Conservation (phyloP, 23 tunicate genomes). For the Ascidia mentula region DNA sequence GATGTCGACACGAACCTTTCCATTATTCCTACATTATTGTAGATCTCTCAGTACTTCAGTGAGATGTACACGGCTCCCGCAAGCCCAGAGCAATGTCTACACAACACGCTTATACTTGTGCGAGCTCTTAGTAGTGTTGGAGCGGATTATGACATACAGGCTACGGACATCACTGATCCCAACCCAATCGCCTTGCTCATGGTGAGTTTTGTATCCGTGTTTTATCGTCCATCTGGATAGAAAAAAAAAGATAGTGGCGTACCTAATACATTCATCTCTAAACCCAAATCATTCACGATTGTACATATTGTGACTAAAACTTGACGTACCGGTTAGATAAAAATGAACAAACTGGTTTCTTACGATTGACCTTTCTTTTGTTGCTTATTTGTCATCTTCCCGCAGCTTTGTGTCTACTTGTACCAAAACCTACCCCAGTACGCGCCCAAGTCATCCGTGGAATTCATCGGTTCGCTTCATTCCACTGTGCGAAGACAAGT, state of each 20-base stretch:
- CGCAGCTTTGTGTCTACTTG: conserved; percentile 77
- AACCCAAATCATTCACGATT: no score
- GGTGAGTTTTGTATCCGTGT: conserved; percentile 35
- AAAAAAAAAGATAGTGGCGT: no score
- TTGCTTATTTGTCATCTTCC: neutral
- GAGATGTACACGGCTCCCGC: conserved; percentile 90
- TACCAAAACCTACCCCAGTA: conserved; percentile 91
- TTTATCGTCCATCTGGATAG: no score
- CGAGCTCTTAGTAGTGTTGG: conserved; percentile 62
- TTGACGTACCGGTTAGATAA: no score
- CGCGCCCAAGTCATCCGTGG: conserved; percentile 55
- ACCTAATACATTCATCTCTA: no score
- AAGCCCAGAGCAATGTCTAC: conserved; percentile 94
- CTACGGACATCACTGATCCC: conserved; percentile 98
- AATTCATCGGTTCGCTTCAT: conserved; percentile 68
- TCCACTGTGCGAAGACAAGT: conserved; percentile 64
- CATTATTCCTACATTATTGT: conserved; percentile 1
- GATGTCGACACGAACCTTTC: no score
- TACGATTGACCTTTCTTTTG: no score
- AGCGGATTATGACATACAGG: conserved; percentile 82
- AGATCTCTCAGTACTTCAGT: conserved; percentile 63
- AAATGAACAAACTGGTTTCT: no score
- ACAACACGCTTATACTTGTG: conserved; percentile 84
- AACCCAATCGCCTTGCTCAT: conserved; percentile 85
- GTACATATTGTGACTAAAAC: no score